These are phyloP conservation scores for Cantharis flavilabris DNA, from an alignment of 2,888 invertebrate species.

Conservation along the genomic window DNA sequence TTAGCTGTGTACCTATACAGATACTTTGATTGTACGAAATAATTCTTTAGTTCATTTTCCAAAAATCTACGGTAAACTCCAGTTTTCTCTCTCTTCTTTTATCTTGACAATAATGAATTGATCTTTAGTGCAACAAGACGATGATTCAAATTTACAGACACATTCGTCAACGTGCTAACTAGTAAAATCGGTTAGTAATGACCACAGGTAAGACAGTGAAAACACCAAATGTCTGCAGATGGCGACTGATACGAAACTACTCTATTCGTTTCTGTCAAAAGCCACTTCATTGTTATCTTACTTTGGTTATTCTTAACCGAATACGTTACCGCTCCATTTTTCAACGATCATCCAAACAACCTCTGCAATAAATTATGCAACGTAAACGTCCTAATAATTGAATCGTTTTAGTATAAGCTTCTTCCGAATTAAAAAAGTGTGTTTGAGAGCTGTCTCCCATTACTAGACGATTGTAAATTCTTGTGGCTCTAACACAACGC, in stretches of 20 bases:
- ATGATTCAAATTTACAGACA: constrained; percentile 2
- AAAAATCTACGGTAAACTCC: not conserved
- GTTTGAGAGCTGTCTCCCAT: not conserved
- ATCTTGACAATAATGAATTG: not conserved
- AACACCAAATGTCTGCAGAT: constrained; percentile 32
- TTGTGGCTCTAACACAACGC: constrained; percentile 29
- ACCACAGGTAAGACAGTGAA: constrained; percentile 7
- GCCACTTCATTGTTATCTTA: constrained; percentile 29
- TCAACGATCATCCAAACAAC: not conserved
- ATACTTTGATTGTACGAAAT: not conserved
- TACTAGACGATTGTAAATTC: constrained; percentile 8
- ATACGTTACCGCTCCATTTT: constrained; percentile 11
- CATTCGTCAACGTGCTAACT: constrained; percentile 22
- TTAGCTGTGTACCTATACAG: not conserved
- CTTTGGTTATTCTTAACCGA: constrained; percentile 23
- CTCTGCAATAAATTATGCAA: not conserved
- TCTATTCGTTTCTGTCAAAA: constrained; percentile 28
- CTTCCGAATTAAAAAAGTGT: constrained; percentile 4
- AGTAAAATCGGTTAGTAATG: constrained; percentile 13
- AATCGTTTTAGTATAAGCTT: not conserved
- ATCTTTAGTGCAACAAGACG: not conserved
- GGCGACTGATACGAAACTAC: constrained; percentile 33
- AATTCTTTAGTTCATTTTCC: not conserved
- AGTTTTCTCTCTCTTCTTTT: not conserved
- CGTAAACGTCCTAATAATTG: not conserved